phyloP scores from a whole-genome alignment of 2,888 invertebrate genomes.

The Chrysodeixis includens region DNA sequence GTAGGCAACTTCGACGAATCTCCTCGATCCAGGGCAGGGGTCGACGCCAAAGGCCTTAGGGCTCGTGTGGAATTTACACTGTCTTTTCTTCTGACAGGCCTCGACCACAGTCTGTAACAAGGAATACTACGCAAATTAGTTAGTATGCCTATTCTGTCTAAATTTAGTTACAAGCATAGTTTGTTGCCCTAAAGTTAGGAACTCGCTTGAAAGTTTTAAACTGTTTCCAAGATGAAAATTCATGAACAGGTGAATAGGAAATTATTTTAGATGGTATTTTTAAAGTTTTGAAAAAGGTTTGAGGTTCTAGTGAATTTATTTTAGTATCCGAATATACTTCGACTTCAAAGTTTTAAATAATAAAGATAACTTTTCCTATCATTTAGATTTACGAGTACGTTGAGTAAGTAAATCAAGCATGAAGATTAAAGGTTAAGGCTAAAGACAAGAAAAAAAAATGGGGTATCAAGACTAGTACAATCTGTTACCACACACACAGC shows the following conservation, averaged over 20 bases:
- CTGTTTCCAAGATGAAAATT: slow-evolving; percentile 15
- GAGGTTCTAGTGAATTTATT: neutral
- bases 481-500: neutral
- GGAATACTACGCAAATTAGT: slow-evolving; percentile 91
- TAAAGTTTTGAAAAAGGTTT: neutral
- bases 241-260: neutral
- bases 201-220: slow-evolving; percentile 19
- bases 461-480: too few relatives aligned
- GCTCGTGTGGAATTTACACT: slow-evolving; percentile 96
- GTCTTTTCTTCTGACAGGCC: slow-evolving; percentile 97
- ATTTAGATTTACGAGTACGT: too few relatives aligned
- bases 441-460: too few relatives aligned
- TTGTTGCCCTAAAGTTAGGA: slow-evolving; percentile 22
- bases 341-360: too few relatives aligned
- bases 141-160: slow-evolving; percentile 77
- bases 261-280: neutral
- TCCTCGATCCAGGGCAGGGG: slow-evolving; percentile 97
- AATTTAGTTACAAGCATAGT: slow-evolving; percentile 30
- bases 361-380: too few relatives aligned
- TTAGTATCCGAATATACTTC: neutral
- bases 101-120: slow-evolving; percentile 98
- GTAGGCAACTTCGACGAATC: slow-evolving; percentile 98
- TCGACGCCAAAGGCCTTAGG: slow-evolving; percentile 96
- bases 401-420: too few relatives aligned
- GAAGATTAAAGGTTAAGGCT: too few relatives aligned